Evolutionary conservation across 2,888 invertebrate genomes (phyloP).

Genomic region (Biston betularia): DNA sequence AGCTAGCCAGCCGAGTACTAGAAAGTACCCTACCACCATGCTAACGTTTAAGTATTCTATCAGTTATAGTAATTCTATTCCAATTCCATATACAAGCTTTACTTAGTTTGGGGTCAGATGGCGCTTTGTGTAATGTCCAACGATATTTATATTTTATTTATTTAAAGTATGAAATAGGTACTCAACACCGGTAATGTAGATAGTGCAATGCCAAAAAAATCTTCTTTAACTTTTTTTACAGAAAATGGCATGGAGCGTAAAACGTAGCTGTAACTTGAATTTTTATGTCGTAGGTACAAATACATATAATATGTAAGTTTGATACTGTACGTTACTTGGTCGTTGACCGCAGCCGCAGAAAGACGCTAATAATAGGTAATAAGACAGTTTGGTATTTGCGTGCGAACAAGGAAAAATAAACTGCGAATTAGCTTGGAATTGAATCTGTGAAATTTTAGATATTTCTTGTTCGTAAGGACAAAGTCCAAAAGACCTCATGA

Average conservation of each 20-base stretch:
- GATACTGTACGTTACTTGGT: conserved; percentile 31
- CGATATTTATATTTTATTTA: no score
- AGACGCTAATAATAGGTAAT: conserved; percentile 32
- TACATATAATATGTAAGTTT: no score
- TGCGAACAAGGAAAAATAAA: conserved; percentile 29
- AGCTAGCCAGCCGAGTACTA: no score
- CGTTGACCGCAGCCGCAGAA: conserved; percentile 35
- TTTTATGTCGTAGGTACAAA: conserved; percentile 2
- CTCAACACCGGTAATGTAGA: no score
- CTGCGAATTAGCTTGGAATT: conserved; percentile 2
- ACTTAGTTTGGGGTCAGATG: no score
- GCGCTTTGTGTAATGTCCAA: no score
- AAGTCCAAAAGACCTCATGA: not conserved
- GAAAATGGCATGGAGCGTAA: conserved; percentile 1
- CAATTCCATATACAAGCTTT: no score
- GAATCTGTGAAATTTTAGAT: not conserved
- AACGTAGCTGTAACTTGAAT: conserved; percentile 9
- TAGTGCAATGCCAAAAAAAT: no score
- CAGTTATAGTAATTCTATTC: no score
- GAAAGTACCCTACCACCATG: no score
- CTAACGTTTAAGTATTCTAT: no score
- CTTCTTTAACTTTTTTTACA: not conserved
- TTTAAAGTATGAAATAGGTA: no score
- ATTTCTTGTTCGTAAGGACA: not conserved
- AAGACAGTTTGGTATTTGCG: conserved; percentile 23